Evolutionary conservation across 2,888 invertebrate species (phyloP), one percentile per base, ranked within the genome.

Genomic region (Trypoxylon attenuatum): DNA sequence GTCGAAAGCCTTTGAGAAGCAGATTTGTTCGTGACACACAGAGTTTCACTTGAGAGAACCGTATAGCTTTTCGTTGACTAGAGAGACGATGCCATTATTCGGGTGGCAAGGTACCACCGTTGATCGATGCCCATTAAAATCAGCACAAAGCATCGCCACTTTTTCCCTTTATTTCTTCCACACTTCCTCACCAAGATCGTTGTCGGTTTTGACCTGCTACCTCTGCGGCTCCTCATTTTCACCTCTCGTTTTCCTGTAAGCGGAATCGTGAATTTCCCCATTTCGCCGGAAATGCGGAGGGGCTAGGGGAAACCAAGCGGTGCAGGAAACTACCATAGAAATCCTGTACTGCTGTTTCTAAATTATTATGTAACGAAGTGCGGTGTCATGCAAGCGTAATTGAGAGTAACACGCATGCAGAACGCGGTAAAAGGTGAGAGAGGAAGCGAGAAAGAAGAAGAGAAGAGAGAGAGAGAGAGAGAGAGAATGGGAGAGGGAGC

Each of bases 331-430:
- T 41, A 27, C 5, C 29, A 16, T 51, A 25, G 27, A 51, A 51
- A 59, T 52, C 33, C 50, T 16, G 33, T 49, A 38, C 51, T 25
- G 50, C 13, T 29, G 47, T 63, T 57, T 69, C 57, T 58, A 38
- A 52, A 69, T 63, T 69, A 69, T 76, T 75, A 68, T 61, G 60
- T 73, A 76, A 78, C 53, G 8, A 54, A 58, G 45, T 49, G 61
- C 53, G 54, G 46, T 55, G 47, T 61, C 63, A 64, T 58, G 60
- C 59, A 46, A 71, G 25, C 52, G 46, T 69, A 66, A 73, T 75
- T 56, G 64, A 55, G 62, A 46, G 60, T 65, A 56, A 58, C 42
- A 46, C 49, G 51, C 15, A 41, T 23, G 33, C 43, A 46, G 25
- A 5, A 15, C 15, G 27, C 42, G 16, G 15, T 21, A 39, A 41